These are phyloP conservation scores for Danionella dracula DNA, from an alignment of 2,797 vertebrate genomes.

Conservation along the genomic window DNA sequence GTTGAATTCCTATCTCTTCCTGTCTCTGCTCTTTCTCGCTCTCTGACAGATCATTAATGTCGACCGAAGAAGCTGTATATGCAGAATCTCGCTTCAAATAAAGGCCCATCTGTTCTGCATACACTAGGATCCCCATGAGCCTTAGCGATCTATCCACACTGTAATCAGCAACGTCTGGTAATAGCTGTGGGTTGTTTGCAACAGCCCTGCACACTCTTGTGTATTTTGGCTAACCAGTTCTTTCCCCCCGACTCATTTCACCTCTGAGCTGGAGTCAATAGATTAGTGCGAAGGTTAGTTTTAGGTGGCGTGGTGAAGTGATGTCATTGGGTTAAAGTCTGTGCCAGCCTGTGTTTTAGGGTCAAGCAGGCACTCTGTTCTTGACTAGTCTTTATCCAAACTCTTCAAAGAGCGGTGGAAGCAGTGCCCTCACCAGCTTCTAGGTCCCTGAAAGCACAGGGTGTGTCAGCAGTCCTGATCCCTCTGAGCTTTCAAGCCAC, in stretches of 20 bases:
- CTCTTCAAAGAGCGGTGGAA: conserved; percentile 40
- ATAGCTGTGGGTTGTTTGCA: conserved; percentile 48
- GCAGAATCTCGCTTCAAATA: conserved; percentile 43
- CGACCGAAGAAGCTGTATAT: conserved; percentile 12
- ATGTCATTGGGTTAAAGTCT: conserved; percentile 40
- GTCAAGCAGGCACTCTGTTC: conserved; percentile 46
- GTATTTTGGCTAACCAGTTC: conserved; percentile 48
- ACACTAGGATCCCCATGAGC: conserved; percentile 50
- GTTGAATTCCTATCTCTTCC: conserved; percentile 5
- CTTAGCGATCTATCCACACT: conserved; percentile 39
- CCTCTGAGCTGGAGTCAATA: conserved; percentile 3
- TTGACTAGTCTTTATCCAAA: conserved; percentile 14
- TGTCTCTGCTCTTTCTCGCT: conserved; percentile 6
- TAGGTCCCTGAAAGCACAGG: conserved; percentile 52
- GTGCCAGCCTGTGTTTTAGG: conserved; percentile 30
- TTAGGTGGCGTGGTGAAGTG: conserved; percentile 2
- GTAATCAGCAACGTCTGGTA: conserved; percentile 50
- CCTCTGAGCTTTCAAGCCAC: conserved; percentile 52
- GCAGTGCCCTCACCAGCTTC: conserved; percentile 44
- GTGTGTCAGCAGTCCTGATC: conserved; percentile 62
- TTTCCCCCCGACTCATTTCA: conserved; percentile 31
- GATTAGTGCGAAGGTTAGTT: not conserved
- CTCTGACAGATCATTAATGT: not conserved
- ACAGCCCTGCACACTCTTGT: conserved; percentile 46
- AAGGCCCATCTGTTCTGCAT: conserved; percentile 59